Percentiles rank a stretch among this genome's conserved stretches.
These are phyloP conservation scores for Solea solea DNA, from an alignment of 2,113 vertebrate genomes.

Conservation along the genomic window DNA sequence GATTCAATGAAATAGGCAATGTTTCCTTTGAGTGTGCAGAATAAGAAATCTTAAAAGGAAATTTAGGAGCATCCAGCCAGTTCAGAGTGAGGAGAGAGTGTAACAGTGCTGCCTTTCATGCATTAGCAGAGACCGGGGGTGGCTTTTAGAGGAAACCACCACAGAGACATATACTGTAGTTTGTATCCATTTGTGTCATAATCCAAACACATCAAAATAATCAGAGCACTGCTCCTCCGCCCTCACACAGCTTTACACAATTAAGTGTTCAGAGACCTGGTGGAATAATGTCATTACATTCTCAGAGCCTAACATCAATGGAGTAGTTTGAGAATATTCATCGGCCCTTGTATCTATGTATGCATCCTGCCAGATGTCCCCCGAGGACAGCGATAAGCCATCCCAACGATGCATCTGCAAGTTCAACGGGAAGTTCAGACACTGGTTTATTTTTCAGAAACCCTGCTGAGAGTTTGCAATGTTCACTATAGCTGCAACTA, in stretches of 20 bases:
- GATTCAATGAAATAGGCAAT: constrained; percentile 7
- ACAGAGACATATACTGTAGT: constrained; percentile 50
- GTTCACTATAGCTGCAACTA: too few species aligned
- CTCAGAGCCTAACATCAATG: constrained; percentile 60
- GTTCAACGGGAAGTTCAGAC: constrained; percentile 21
- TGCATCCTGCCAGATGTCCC: constrained; percentile 44
- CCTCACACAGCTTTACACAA: constrained; percentile 70
- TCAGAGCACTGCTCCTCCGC: constrained; percentile 41
- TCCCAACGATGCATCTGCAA: constrained; percentile 13
- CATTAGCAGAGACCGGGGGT: constrained; percentile 49
- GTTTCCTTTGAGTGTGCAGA: not conserved
- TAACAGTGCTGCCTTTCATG: constrained; percentile 31
- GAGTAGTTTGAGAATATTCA: constrained; percentile 60
- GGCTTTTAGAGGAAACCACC: constrained; percentile 64
- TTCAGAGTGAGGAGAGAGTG: constrained; percentile 14
- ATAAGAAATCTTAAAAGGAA: constrained; percentile 29
- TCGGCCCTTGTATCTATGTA: constrained; percentile 37
- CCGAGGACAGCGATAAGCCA: constrained; percentile 31
- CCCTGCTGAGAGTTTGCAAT: not conserved
- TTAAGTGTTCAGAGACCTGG: constrained; percentile 57
- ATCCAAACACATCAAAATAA: constrained; percentile 66
- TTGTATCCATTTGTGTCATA: constrained; percentile 77
- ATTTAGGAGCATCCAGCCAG: constrained; percentile 30
- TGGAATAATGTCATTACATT: constrained; percentile 72
- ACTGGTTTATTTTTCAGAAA: constrained; percentile 1